Evolutionary conservation across 2,888 invertebrate species (phyloP), one percentile per base, ranked within the genome.

Genomic region (Exocentrus adspersus): DNA sequence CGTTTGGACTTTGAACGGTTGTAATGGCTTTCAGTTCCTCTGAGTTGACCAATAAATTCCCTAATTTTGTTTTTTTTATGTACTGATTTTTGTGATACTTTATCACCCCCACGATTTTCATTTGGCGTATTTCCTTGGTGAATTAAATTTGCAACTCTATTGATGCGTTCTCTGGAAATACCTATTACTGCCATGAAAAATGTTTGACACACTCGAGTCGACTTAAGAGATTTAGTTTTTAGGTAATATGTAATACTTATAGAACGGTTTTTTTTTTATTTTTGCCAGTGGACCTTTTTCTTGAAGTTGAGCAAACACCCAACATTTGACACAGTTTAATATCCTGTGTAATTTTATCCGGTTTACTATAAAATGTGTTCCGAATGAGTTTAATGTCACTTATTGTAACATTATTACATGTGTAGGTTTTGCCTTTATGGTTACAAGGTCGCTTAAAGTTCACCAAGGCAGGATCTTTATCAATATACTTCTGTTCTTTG

Each of bases 21-120:
- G 28, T 28, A 28, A 28, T 28, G 42, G 14, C 42, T 42, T 42
- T 42, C 6, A 7, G 14, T 12, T 42, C 12, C 42, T 14, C 12
- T 42, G 7, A 42, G 14, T 42, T 10, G 6, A 14, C 12, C 42
- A 12, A 42, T 42, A 14, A 42, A 42, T 42, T 42, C 42, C 14
- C 14, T 42, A 42, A 42, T 14, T 42, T 42, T 42, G 42, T 10
- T 42, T 42, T 14, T 42, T 42, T 42, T 42, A 10, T 42, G n/a
- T 12, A 14, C 42, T 10, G 12, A 12, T 42, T 42, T 42, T 10
- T 14, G 12, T 42, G 42, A 42, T 42, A 42, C 42, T 42, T 16
- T 42, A 42, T 42, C 14, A 6, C 42, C 42, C 12, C 42, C 42
- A 14, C 42, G 6, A 12, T 14, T 10, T 42, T 42, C 42, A 14